phyloP scores from a whole-genome alignment of 2,797 vertebrate genomes.

The Lates japonicus region DNA sequence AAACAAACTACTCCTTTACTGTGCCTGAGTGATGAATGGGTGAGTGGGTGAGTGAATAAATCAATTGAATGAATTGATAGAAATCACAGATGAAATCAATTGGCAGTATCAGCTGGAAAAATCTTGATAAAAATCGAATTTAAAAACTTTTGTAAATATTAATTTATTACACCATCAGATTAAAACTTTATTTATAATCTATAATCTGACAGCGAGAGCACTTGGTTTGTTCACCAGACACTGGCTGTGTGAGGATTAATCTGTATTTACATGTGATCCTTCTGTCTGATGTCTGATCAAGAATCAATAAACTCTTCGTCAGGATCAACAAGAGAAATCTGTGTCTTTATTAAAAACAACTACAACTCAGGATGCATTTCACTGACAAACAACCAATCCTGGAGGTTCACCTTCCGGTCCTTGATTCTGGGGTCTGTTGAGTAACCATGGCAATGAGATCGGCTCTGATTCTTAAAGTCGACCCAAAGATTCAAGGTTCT shows the following conservation, averaged over 20 bases:
- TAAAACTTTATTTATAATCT: neutral
- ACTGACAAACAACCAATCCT: too few species aligned
- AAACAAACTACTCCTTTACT: constrained; percentile 16
- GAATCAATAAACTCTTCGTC: constrained; percentile 15
- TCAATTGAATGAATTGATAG: neutral
- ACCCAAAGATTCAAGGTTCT: too few species aligned
- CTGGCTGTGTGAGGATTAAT: too few species aligned
- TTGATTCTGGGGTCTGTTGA: too few species aligned
- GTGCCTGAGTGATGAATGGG: neutral
- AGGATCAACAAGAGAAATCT: neutral
- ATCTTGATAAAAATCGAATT: constrained; percentile 13
- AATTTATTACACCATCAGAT: neutral
- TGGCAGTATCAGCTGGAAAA: constrained; percentile 26
- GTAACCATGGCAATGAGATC: too few species aligned
- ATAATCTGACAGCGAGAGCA: neutral
- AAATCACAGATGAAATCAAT: too few species aligned
- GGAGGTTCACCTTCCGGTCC: too few species aligned
- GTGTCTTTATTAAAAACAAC: too few species aligned
- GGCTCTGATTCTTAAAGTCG: too few species aligned
- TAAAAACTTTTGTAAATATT: constrained; percentile 1
- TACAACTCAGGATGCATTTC: too few species aligned
- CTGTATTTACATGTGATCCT: neutral
- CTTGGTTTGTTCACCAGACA: neutral
- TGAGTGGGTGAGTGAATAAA: neutral
- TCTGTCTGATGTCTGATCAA: constrained; percentile 10